These are phyloP conservation scores for Aleiodes testaceus DNA, from an alignment of 2,888 invertebrate genomes.

Conservation along the genomic window DNA sequence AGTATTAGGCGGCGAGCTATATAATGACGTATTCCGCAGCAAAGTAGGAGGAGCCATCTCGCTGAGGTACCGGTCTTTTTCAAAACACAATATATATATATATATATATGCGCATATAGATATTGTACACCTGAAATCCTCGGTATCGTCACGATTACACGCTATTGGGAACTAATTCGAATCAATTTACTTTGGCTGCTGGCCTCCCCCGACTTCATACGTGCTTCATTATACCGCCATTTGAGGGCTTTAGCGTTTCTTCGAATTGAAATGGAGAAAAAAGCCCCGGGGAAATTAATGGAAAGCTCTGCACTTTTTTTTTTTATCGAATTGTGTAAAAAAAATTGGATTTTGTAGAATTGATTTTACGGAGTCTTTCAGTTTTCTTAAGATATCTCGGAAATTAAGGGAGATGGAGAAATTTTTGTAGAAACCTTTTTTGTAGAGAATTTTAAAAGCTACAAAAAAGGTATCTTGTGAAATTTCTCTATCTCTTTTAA, in stretches of 20 bases:
- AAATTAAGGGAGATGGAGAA: too few species aligned
- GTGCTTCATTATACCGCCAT: conserved; percentile 37
- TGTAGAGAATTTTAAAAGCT: too few species aligned
- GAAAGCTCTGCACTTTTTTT: too few species aligned
- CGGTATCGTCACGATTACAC: conserved; percentile 61
- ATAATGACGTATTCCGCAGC: conserved; percentile 65
- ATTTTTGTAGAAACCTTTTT: too few species aligned
- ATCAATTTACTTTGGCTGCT: conserved; percentile 65
- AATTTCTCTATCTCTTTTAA: too few species aligned
- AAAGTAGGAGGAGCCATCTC: conserved; percentile 43
- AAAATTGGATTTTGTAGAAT: too few species aligned
- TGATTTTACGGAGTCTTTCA: too few species aligned
- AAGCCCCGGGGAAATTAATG: background rate
- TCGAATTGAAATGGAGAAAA: background rate
- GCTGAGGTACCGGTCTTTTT: conserved; percentile 34
- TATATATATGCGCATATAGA: background rate
- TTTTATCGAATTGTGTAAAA: too few species aligned
- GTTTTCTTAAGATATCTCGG: too few species aligned
- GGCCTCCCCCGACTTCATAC: conserved; percentile 38
- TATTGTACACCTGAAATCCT: conserved; percentile 33
- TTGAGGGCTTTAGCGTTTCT: conserved; percentile 6
- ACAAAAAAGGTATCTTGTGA: too few species aligned
- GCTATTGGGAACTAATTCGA: conserved; percentile 72
- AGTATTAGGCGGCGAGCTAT: conserved; percentile 71
- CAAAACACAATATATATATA: conserved; percentile 16